Evolutionary conservation across 1,140 invertebrate species (phyloP), one percentile per base, ranked within the genome.

Genomic region (Drosophila leontia): DNA sequence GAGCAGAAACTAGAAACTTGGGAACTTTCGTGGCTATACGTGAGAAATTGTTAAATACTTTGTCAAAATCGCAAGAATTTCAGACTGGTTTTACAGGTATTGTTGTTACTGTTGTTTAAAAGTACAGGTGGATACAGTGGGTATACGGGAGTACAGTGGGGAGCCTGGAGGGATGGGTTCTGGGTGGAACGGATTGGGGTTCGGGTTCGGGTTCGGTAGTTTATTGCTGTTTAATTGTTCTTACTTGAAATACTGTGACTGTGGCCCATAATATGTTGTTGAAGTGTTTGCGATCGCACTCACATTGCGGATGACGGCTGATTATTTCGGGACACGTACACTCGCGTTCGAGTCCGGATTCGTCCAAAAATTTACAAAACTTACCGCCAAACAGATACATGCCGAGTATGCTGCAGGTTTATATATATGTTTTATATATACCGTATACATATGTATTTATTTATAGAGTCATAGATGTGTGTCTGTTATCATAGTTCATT

Each of bases 381-480:
- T 98, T 98, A 96, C 98, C 98, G 94, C 98, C 98, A 95, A 99
- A 99, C 94, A 99, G 96, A 95, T 98, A 98, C 97, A 98, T 99
- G 94, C 98, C 98, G 94, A 98, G 96, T 94, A 98, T 98, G 96
- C 97, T 98, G 96, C 90, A 91, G 92, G 91, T 92, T 86, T 88
- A 88, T 81, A 87, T 88, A 83, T 86, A 87, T 82, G 79, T 82
- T 82, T 81, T 80, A 80, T 91, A 80, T 85, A 81, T 90, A 79
- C 72, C 67, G 48, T 83, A 77, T 76, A 70, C 77, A 75, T 74
- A 64, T 80, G 69, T 83, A 61, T 82, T 62, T 84, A 74, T 68
- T 77, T 77, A 70, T 78, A 78, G 75, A 71, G 69, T 59, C 61
- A 72, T 61, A 64, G 75, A 70, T 72, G 71, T 67, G 55, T 74